These are phyloP conservation scores for Rafetus swinhoei DNA, from an alignment of 2,113 vertebrate species.

Conservation along the genomic window DNA sequence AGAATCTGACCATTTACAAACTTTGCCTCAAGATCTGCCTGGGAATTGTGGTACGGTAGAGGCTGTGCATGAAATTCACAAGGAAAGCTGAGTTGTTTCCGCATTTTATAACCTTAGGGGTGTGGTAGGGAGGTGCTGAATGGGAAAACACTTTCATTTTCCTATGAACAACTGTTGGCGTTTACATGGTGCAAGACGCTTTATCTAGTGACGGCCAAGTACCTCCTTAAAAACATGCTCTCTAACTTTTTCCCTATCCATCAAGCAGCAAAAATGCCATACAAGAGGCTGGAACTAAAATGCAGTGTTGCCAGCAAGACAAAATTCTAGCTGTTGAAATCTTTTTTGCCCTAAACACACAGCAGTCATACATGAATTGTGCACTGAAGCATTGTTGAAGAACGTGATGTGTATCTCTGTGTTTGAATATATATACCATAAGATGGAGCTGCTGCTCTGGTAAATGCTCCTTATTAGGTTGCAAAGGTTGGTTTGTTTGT, in stretches of 20 bases:
- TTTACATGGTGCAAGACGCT: background rate
- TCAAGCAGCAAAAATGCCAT: background rate
- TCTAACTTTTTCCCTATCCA: background rate
- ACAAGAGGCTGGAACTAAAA: background rate
- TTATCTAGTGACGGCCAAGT: background rate
- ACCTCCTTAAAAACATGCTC: background rate
- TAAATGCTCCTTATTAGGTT: slow-evolving; percentile 21
- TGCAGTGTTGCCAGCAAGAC: background rate
- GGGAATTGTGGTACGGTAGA: background rate
- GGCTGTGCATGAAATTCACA: background rate
- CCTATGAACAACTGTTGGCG: background rate
- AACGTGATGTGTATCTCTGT: slow-evolving; percentile 12
- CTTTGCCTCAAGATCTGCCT: background rate
- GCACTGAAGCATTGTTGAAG: background rate
- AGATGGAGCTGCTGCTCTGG: slow-evolving; percentile 70
- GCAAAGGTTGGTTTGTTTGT: background rate
- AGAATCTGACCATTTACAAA: background rate
- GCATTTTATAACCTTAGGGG: background rate
- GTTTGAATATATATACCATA: slow-evolving; percentile 43
- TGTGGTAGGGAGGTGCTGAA: background rate
- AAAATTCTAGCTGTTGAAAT: rapidly evolving
- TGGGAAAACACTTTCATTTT: background rate
- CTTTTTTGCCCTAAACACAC: rapidly evolving
- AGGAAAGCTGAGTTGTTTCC: background rate
- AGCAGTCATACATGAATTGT: background rate